These are phyloP conservation scores for Spicauda simplicius DNA, from an alignment of 2,888 invertebrate genomes.

Conservation along the genomic window DNA sequence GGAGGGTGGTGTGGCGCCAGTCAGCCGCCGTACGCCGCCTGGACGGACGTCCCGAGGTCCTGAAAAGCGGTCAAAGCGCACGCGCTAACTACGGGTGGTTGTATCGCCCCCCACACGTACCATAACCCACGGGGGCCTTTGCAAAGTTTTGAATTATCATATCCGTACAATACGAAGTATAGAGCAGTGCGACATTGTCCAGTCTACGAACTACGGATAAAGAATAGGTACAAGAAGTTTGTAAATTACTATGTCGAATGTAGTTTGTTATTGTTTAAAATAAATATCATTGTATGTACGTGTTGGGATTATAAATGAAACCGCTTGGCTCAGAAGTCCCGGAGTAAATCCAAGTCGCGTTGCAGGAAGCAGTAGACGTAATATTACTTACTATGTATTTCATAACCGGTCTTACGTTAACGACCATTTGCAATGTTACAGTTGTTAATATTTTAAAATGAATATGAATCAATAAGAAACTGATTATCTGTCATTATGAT, in stretches of 20 bases:
- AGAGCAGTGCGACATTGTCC: conserved; percentile 1
- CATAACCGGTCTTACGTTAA: too few species aligned
- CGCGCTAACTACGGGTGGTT: conserved; percentile 38
- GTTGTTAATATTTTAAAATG: too few species aligned
- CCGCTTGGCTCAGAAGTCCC: too few species aligned
- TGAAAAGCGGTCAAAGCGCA: conserved; percentile 38
- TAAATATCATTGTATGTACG: neutral
- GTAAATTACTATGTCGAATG: neutral
- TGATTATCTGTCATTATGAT: neutral
- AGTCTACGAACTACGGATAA: neutral
- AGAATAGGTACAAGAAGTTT: conserved; percentile 4
- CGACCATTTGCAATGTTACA: too few species aligned
- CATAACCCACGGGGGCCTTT: conserved; percentile 8
- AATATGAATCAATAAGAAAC: too few species aligned
- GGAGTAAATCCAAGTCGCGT: too few species aligned
- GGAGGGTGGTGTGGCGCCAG: conserved; percentile 76
- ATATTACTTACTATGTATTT: too few species aligned
- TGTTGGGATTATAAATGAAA: neutral
- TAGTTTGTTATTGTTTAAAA: neutral
- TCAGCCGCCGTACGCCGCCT: conserved; percentile 66
- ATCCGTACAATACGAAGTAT: conserved; percentile 3
- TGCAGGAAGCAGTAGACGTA: too few species aligned
- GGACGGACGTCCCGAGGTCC: conserved; percentile 54
- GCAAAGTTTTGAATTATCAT: conserved; percentile 14
- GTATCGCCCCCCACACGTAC: neutral